These are phyloP conservation scores for Cyrtonyx montezumae DNA, from an alignment of 2,113 vertebrate genomes.

Conservation along the genomic window DNA sequence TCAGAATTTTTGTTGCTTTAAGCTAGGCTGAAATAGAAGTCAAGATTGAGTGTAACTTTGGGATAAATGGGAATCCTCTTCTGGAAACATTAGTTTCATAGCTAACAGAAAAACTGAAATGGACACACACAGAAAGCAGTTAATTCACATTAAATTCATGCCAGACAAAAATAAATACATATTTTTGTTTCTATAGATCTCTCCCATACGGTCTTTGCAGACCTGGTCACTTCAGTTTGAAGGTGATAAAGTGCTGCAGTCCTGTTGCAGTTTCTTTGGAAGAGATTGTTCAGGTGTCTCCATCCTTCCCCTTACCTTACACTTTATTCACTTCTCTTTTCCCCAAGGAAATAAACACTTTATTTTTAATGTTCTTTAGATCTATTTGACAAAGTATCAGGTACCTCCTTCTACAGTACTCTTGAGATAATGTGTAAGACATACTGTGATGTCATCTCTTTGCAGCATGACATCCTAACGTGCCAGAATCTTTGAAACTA, in stretches of 20 bases:
- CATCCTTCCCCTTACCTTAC: neutral
- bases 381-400: neutral
- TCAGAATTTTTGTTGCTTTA: neutral
- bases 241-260: neutral
- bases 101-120: neutral
- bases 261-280: neutral
- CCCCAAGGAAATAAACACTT: neutral
- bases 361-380: neutral
- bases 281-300: neutral
- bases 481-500: neutral
- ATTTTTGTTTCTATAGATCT: neutral
- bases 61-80: neutral
- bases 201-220: neutral
- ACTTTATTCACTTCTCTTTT: neutral
- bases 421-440: neutral
- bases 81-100: neutral
- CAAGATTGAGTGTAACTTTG: neutral
- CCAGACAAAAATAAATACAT: neutral
- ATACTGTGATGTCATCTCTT: neutral
- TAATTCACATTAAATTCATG: neutral
- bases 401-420: neutral
- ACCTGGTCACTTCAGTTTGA: neutral
- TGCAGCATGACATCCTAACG: neutral
- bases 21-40: neutral
- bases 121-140: neutral